Base-by-base conservation (phyloP, 2,797 vertebrate genomes). In the Graptemys geographica region DNA sequence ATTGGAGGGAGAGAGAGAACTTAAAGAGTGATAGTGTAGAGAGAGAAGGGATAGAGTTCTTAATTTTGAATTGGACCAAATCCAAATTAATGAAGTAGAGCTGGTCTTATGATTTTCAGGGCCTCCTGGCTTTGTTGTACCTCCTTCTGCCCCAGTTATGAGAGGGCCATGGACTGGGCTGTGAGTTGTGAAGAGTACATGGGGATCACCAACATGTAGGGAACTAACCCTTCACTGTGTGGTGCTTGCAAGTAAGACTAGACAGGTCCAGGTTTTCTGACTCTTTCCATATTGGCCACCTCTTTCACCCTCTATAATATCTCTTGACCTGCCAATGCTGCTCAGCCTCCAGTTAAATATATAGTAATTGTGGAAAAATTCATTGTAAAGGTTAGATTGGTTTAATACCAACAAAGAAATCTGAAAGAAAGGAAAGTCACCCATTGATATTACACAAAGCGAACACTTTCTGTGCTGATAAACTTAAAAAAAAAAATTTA, bases 21-120 rank as follows among this genome's bases (percentile, higher is more conserved):
- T 88, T 92, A 91, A 37, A 7, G 12, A 86, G 86, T 90, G 95
- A 89, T 83, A 72, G 49, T 86, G 78, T 87, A 91, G 89, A 85
- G 89, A 94, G 92, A 84, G 18, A 4, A 0, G 3, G 3, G 93
- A 94, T 88, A 21, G 79, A 89, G 16, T 19, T 47, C 76, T 84
- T 90, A 27, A 52, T 91, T 87, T 55, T 93, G 85, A 91, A 95
- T 76, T 88, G 91, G 49, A 93, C 91, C 69, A 94, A 84, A 97
- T 59, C 18, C 49, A 44, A n/a, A 69, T 69, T 69, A n/a, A 65
- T n/a, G 16, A 65, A 37, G 16, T 69, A 69, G 33, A 19, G 33
- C 62, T 69, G 62, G 33, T 37, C 62, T 69, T 37, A 69, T 21
- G 62, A 69, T 37, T 37, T 69, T 37, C 62, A 69, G 16, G 18